Conservation (phyloP, 2,888 invertebrate genomes). For the Endomychus coccineus region DNA sequence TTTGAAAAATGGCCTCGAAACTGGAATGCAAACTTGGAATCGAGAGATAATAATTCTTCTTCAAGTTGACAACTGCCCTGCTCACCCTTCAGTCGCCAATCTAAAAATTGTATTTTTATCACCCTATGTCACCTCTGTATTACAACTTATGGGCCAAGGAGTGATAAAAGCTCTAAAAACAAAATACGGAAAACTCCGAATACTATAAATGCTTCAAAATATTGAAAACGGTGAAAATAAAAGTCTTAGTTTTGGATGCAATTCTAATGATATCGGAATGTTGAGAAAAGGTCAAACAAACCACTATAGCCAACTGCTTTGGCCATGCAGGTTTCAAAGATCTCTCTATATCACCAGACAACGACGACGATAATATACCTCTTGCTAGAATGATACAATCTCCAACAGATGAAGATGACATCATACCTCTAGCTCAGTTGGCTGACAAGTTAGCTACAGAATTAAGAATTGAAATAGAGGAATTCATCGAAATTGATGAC, state of each 20-base stretch:
- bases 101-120: constrained; percentile 26
- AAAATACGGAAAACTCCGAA: constrained; percentile 20
- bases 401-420: constrained; percentile 23
- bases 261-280: constrained; percentile 28
- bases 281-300: constrained; percentile 26
- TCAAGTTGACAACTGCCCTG: constrained; percentile 32
- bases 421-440: constrained; percentile 23
- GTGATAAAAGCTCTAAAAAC: constrained; percentile 22
- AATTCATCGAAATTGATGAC: constrained; percentile 24
- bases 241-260: constrained; percentile 24
- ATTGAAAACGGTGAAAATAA: constrained; percentile 10
- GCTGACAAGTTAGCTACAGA: constrained; percentile 21
- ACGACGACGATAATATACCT: constrained; percentile 22
- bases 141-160: constrained; percentile 22
- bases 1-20: constrained; percentile 21
- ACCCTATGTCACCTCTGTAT: constrained; percentile 23
- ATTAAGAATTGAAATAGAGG: constrained; percentile 21
- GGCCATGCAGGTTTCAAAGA: constrained; percentile 29
- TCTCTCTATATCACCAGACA: constrained; percentile 10
- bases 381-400: constrained; percentile 22
- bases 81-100: constrained; percentile 23
- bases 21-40: constrained; percentile 27
- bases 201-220: constrained; percentile 8
- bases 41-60: constrained; percentile 28
- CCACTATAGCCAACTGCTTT: constrained; percentile 28